Conservation (phyloP, 2,113 vertebrate genomes). For the Aviceda subcristata region DNA sequence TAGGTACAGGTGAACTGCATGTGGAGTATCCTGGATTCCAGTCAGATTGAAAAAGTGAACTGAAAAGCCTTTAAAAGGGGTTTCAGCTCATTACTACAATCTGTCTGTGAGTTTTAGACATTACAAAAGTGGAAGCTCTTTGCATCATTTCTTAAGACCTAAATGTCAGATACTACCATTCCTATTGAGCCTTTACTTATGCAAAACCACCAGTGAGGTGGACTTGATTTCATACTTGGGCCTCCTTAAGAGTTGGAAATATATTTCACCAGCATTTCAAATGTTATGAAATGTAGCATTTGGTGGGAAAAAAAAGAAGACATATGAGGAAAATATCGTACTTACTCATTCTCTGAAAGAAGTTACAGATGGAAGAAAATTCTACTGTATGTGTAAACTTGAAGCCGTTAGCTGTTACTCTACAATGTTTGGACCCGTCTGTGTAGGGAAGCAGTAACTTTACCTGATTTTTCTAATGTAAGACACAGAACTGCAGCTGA, state of each 20-base stretch:
- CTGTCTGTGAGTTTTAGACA: background rate
- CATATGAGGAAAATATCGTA: background rate
- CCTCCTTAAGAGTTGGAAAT: background rate
- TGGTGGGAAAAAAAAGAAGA: background rate
- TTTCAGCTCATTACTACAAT: background rate
- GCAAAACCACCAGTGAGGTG: background rate
- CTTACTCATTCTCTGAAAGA: background rate
- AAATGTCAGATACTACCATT: background rate
- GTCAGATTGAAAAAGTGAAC: background rate
- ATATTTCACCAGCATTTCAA: background rate
- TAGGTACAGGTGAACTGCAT: background rate
- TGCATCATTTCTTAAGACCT: background rate
- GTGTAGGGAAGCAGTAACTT: background rate
- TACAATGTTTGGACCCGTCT: background rate
- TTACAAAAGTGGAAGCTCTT: background rate
- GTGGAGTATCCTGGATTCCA: background rate
- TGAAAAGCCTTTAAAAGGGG: background rate
- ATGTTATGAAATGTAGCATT: background rate
- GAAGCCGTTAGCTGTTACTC: background rate
- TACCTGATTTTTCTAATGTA: background rate
- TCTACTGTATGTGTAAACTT: background rate
- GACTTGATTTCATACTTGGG: background rate
- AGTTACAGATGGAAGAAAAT: background rate
- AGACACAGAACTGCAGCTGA: background rate
- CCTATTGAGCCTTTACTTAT: background rate